A percentile compares a stretch with the other conserved stretches of the same genome.
Conservation (phyloP, 2,888 invertebrate genomes). For the Eretmocerus hayati region DNA sequence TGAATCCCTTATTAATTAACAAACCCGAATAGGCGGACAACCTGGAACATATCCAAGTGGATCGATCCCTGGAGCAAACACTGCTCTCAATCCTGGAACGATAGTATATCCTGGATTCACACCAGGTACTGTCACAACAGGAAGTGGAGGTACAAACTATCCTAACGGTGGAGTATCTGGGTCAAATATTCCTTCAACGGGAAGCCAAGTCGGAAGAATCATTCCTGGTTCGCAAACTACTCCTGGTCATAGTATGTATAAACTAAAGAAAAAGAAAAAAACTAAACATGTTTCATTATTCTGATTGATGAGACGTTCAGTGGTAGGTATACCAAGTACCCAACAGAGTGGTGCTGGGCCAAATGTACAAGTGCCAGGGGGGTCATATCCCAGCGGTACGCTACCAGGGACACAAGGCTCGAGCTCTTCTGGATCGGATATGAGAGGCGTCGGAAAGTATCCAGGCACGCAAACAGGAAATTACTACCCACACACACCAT, state of each 20-base stretch:
- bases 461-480: too few species aligned
- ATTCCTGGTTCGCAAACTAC: too few species aligned
- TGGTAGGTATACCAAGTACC: not conserved
- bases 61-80: slow-evolving; percentile 11
- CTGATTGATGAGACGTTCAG: not conserved
- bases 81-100: slow-evolving; percentile 14
- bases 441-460: too few species aligned
- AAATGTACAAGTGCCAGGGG: slow-evolving; percentile 1
- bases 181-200: too few species aligned
- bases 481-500: too few species aligned
- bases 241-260: too few species aligned
- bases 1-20: not conserved
- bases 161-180: slow-evolving; percentile 3
- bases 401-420: not conserved
- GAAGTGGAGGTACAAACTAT: not conserved
- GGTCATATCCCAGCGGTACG: slow-evolving; percentile 11
- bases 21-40: not conserved
- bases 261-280: too few species aligned
- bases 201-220: not conserved
- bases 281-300: too few species aligned
- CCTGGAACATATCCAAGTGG: slow-evolving; percentile 17
- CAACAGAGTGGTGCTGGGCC: too few species aligned
- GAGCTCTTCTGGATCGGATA: too few species aligned
- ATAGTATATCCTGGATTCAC: slow-evolving; percentile 12
- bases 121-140: slow-evolving; percentile 1